Evolutionary conservation across 2,888 invertebrate genomes (phyloP), one percentile per base, ranked within the genome.

Genomic region (Drosophila atroscutellata): DNA sequence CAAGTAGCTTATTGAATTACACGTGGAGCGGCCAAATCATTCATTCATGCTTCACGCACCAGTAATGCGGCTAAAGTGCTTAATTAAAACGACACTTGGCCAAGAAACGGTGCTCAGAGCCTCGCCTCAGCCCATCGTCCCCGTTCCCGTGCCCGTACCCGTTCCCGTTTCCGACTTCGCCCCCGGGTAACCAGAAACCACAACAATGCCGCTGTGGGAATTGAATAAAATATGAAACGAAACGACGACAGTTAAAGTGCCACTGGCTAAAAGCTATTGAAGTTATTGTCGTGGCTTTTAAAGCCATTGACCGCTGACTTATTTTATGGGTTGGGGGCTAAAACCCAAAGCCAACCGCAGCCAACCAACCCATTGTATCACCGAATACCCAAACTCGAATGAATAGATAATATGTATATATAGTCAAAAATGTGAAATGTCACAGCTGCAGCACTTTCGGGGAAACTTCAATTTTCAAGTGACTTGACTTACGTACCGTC

Each of bases 41-140:
- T 83, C 83, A 83, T 77, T 77, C 67, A 81, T 72, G 72, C 70
- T 78, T 75, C 80, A 81, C 73, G 68, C 58, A 51, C 77, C 76
- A 76, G 80, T 80, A 60, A 55, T 63, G 62, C 26, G 47, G 56
- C 5, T 24, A 5, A 32, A 59, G 51, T 42, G 37, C 57, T 39
- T 67, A 80, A 77, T 77, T 80, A 80, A 77, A 80, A 24, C 50
- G 65, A 72, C 62, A 77, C 78, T 64, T 72, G 63, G 56, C 39
- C 62, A 55, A 50, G 39, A 37, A 28, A 32, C 34, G 8, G 3
- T 37, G 50, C 39, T 49, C 42, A 50, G 15, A 26, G 37, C 20
- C 34, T 20, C n/a, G 8, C n/a, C 34, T 18, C 32, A 39, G 20
- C 1, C 3, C 42, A 9, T 13, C 5, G 2, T n/a, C 0, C 18